These are phyloP conservation scores for Elmis aenea DNA, from an alignment of 2,888 invertebrate genomes.

Conservation along the genomic window DNA sequence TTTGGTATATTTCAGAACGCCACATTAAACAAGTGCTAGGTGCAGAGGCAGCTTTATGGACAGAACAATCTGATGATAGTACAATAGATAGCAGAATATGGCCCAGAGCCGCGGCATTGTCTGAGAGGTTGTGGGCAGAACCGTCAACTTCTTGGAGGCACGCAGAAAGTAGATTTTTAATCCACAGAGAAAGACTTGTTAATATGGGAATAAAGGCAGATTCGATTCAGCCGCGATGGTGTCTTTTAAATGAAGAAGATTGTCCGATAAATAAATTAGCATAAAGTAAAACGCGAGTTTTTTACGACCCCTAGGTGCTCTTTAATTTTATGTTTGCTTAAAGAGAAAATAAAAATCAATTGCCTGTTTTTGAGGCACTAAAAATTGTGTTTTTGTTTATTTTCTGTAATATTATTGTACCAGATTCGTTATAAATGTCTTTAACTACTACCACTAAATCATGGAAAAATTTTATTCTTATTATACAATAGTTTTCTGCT, in stretches of 20 bases:
- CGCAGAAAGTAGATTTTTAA: conserved; percentile 69
- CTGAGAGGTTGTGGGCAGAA: conserved; percentile 79
- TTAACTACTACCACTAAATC: too few relatives aligned
- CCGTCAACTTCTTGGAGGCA: conserved; percentile 60
- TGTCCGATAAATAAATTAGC: too few relatives aligned
- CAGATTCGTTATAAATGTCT: too few relatives aligned
- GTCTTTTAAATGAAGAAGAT: conserved; percentile 71
- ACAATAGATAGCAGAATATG: conserved; percentile 69
- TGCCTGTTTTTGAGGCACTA: conserved; percentile 1
- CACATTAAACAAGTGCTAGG: conserved; percentile 50
- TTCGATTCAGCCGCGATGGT: conserved; percentile 79
- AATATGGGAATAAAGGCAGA: conserved; percentile 67
- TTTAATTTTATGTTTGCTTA: too few relatives aligned
- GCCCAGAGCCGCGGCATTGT: conserved; percentile 81
- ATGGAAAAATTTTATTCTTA: too few relatives aligned
- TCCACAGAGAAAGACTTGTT: conserved; percentile 67
- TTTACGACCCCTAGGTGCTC: too few relatives aligned
- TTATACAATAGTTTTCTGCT: too few relatives aligned
- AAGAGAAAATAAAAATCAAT: too few relatives aligned
- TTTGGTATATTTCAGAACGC: conserved; percentile 30
- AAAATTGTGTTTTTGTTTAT: too few relatives aligned
- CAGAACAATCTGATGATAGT: conserved; percentile 71
- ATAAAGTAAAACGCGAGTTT: too few relatives aligned
- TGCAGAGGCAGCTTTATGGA: conserved; percentile 80
- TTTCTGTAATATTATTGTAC: too few relatives aligned